Base-by-base conservation (phyloP, 2,797 vertebrate genomes). In the Xerus rutilus region DNA sequence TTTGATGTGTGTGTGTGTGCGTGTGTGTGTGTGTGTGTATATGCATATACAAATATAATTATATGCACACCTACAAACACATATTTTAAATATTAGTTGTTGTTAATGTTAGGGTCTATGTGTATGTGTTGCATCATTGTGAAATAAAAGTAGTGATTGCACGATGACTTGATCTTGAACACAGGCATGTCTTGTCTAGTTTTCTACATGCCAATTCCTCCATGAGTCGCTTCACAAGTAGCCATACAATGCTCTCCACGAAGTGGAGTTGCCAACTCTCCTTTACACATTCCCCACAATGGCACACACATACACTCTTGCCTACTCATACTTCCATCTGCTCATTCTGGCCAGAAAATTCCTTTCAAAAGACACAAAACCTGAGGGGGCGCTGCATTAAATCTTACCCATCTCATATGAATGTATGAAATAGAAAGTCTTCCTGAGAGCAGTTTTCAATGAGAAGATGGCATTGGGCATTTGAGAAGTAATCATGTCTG, bases 291-390 rank as follows among this genome's bases (percentile, higher is more conserved):
- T 81, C 30, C 11, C 64, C 15, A 6, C 17, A 10, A 25, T 21
- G 7, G 9, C 23, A 10, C 1, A 13, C 2, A 7, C 47, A 30
- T 28, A 30, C 47, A 67, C 17, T 3, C 21, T 64, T 86, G 72
- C 20, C 14, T 32, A 57, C 6, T 47, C 32, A 72, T 30, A 39
- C 69, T 95, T 87, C 35, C 25, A 70, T 15, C 15, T 85, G 18
- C 54, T 92, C 21, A 21, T 91, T 88, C 15, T 35, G 84, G 59
- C 43, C 47, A 72, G 78, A 94, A 91, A 62, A 70, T 87, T 93
- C 67, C 20, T 76, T 79, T 91, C 76, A 49, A 20, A 64, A 95
- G 47, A 69, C 23, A 69, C 7, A 91, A 82, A 81, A 54, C 25
- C 21, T 14, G 49, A 95, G 39, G 21, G 49, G 18, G 25, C 20